Evolutionary conservation across 2,797 vertebrate species (phyloP), one percentile per base, ranked within the genome.

Genomic region (Micromesistius poutassou): DNA sequence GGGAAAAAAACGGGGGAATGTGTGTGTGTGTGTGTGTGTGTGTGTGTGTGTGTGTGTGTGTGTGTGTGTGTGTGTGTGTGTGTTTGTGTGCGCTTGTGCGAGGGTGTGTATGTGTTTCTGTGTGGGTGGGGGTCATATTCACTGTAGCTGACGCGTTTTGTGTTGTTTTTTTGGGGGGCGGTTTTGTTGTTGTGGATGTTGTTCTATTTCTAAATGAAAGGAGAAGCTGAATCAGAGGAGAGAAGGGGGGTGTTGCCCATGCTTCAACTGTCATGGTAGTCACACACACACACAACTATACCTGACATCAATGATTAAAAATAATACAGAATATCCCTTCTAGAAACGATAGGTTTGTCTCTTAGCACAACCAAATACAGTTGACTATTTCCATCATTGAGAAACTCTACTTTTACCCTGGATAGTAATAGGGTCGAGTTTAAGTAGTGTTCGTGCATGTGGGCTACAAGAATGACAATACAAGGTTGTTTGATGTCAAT

Each of bases 171-270:
- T 35, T 35, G 33, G 33, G 33, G 33, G 33, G 33, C 6, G 33
- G 0, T 35, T 35, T 35, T 35, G 5, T 35, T 35, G 33, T 7
- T 35, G 33, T 35, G 33, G 33, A 35, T 35, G 33, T 35, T 42
- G 40, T 42, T 42, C 40, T 42, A 42, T 42, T 42, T 42, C 40
- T 72, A 30, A 82, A 40, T 40, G 30, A 13, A 13, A 81, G 83
- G 81, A 85, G 81, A 86, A 88, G 82, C 81, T 73, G 76, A 90
- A 85, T 88, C 83, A 83, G 85, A 89, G 81, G 82, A 87, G 82
- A 83, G 72, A 81, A 89, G 78, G 25, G 81, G 87, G 82, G 88
- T 90, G 86, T 92, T 93, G 93, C 94, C 94, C 91, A 94, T 95
- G 94, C 90, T 91, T 81, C 73, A 89, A 89, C 91, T 81, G 82